These are phyloP conservation scores for Periophthalmus magnuspinnatus DNA, from an alignment of 2,797 vertebrate genomes.

Conservation along the genomic window DNA sequence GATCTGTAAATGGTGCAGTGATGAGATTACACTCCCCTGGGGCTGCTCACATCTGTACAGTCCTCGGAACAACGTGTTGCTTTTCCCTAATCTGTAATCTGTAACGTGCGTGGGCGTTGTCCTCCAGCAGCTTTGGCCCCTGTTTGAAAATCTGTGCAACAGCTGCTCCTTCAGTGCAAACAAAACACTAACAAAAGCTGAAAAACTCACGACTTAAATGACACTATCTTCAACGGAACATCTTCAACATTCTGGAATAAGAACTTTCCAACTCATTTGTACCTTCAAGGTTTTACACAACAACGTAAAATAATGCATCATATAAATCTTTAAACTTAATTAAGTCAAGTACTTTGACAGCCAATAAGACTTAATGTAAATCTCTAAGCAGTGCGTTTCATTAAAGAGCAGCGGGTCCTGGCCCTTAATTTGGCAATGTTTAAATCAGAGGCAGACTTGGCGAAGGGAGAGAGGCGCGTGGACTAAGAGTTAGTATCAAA, in stretches of 20 bases:
- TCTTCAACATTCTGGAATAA: constrained; percentile 44
- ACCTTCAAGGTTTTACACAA: constrained; percentile 32
- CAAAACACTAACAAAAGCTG: background rate
- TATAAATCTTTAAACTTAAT: constrained; percentile 39
- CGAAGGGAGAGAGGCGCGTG: constrained; percentile 21
- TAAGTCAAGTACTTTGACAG: constrained; percentile 35
- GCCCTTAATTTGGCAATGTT: constrained; percentile 63
- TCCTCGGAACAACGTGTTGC: constrained; percentile 39
- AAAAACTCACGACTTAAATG: constrained; percentile 29
- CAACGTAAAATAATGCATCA: constrained; percentile 29
- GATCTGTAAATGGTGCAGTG: constrained; percentile 44
- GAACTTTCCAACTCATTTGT: constrained; percentile 34
- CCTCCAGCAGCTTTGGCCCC: constrained; percentile 32
- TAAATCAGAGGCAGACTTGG: constrained; percentile 39
- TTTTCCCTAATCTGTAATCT: constrained; percentile 51
- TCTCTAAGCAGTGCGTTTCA: constrained; percentile 35
- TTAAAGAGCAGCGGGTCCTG: constrained; percentile 20
- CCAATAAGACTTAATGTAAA: constrained; percentile 25
- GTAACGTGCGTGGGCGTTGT: constrained; percentile 54
- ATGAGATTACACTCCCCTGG: constrained; percentile 51
- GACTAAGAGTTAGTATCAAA: constrained; percentile 28
- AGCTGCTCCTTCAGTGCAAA: constrained; percentile 43
- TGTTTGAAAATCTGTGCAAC: constrained; percentile 36
- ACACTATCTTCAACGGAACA: constrained; percentile 33
- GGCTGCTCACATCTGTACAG: constrained; percentile 41